Evolutionary conservation across 1,140 invertebrate genomes (phyloP).

Genomic region (Aphelinus certus): DNA sequence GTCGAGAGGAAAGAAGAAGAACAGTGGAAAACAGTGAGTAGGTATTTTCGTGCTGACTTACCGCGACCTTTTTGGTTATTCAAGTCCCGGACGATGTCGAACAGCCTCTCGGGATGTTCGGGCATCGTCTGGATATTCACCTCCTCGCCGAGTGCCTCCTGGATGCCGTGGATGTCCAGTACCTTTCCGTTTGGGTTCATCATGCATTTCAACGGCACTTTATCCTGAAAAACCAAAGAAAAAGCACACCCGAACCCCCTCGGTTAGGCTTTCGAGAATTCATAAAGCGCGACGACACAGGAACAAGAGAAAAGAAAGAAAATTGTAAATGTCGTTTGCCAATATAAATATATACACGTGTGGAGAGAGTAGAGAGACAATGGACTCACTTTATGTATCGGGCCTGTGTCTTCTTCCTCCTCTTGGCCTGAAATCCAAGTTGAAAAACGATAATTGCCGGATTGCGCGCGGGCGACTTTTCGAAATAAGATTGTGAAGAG

Average conservation of each 20-base stretch:
- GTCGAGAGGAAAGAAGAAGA: too few relatives aligned
- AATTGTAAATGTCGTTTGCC: too few relatives aligned
- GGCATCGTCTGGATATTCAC: constrained; percentile 71
- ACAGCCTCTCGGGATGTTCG: constrained; percentile 67
- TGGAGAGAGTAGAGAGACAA: too few relatives aligned
- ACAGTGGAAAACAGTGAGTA: too few relatives aligned
- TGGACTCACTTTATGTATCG: constrained; percentile 52
- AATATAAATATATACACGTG: too few relatives aligned
- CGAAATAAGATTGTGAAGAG: background rate
- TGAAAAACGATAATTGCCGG: too few relatives aligned
- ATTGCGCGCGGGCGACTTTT: too few relatives aligned
- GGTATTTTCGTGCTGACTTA: constrained; percentile 47
- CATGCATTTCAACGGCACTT: constrained; percentile 77
- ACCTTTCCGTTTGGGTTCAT: constrained; percentile 83
- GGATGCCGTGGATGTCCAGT: constrained; percentile 73
- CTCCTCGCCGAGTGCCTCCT: constrained; percentile 71
- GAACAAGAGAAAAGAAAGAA: too few relatives aligned
- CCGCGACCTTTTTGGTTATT: constrained; percentile 82
- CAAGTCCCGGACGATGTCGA: constrained; percentile 78
- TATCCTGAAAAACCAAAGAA: constrained; percentile 58
- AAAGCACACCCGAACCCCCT: background rate
- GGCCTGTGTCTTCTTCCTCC: constrained; percentile 54
- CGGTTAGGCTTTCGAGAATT: constrained; percentile 9
- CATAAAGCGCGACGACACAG: too few relatives aligned
- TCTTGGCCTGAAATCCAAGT: constrained; percentile 52